These are phyloP conservation scores for Hesperia comma DNA, from an alignment of 2,888 invertebrate species.

Conservation along the genomic window DNA sequence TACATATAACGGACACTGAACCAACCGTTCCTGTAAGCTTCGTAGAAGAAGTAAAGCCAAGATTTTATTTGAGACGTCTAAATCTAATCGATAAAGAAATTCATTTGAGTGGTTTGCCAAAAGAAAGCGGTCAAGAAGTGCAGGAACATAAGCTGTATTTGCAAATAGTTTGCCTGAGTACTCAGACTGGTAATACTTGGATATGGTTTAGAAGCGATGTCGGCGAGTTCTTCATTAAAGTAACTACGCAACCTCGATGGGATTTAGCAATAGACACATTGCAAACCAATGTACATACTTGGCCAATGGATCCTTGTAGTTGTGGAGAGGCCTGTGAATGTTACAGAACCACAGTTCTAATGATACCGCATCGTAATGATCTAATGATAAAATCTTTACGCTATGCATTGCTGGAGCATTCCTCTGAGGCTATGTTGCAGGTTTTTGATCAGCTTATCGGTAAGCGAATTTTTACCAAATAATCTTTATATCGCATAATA, in stretches of 20 bases:
- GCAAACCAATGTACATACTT: conserved; percentile 59
- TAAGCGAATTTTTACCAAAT: conserved; percentile 39
- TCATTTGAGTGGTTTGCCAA: conserved; percentile 57
- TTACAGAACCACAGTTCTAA: conserved; percentile 65
- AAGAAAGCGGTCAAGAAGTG: conserved; percentile 60
- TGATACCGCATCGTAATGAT: conserved; percentile 73
- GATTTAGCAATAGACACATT: conserved; percentile 70
- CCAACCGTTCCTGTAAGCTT: conserved; percentile 64
- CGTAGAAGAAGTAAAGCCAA: conserved; percentile 52
- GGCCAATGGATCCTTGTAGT: conserved; percentile 72
- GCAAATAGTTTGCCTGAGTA: conserved; percentile 69
- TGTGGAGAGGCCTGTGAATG: conserved; percentile 76
- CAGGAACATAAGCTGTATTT: conserved; percentile 66
- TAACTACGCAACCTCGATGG: conserved; percentile 72
- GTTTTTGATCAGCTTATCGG: conserved; percentile 71
- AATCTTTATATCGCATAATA: no score
- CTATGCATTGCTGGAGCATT: conserved; percentile 67
- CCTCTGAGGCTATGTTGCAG: conserved; percentile 68
- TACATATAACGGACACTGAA: conserved; percentile 66
- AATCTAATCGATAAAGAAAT: conserved; percentile 70
- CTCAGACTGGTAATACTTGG: conserved; percentile 67
- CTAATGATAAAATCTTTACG: conserved; percentile 70
- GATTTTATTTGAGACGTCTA: conserved; percentile 64
- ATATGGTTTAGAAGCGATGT: conserved; percentile 71
- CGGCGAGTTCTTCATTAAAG: conserved; percentile 72